Conservation (phyloP, 2,113 vertebrate species). For the Acinonyx jubatus region DNA sequence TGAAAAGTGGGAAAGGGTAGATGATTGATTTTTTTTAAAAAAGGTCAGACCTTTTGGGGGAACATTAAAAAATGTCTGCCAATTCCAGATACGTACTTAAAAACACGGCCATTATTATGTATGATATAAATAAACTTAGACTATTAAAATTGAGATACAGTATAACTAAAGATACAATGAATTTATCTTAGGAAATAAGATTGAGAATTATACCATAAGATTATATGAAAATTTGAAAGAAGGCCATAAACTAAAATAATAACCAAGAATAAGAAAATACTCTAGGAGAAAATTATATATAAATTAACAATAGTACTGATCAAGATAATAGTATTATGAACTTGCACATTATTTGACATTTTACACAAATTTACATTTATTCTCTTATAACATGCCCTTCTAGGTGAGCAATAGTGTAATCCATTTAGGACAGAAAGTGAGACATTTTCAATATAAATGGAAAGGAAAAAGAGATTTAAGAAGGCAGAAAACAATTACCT, state of each 20-base stretch:
- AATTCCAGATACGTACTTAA: neutral
- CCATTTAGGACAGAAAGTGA: slow-evolving; percentile 23
- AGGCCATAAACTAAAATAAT: neutral
- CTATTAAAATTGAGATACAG: slow-evolving; percentile 33
- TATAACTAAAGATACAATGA: neutral
- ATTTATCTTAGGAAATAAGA: neutral
- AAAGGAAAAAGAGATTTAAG: slow-evolving; percentile 45
- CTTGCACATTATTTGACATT: neutral
- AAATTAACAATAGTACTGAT: neutral
- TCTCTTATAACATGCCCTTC: neutral
- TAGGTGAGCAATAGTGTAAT: neutral
- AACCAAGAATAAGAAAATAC: neutral
- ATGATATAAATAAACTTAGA: slow-evolving; percentile 14
- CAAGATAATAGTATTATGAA: neutral
- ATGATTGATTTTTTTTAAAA: slow-evolving; percentile 35
- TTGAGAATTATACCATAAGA: neutral
- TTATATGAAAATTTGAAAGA: neutral
- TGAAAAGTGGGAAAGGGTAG: neutral
- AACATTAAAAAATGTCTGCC: slow-evolving; percentile 45
- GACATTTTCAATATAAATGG: slow-evolving; percentile 33
- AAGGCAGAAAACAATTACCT: slow-evolving; percentile 44
- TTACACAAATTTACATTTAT: slow-evolving; percentile 1
- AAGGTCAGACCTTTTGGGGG: slow-evolving; percentile 11
- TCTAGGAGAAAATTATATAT: neutral
- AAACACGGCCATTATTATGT: neutral